Evolutionary conservation across 1,140 invertebrate species (phyloP).

Genomic region (Mamestra configurata): DNA sequence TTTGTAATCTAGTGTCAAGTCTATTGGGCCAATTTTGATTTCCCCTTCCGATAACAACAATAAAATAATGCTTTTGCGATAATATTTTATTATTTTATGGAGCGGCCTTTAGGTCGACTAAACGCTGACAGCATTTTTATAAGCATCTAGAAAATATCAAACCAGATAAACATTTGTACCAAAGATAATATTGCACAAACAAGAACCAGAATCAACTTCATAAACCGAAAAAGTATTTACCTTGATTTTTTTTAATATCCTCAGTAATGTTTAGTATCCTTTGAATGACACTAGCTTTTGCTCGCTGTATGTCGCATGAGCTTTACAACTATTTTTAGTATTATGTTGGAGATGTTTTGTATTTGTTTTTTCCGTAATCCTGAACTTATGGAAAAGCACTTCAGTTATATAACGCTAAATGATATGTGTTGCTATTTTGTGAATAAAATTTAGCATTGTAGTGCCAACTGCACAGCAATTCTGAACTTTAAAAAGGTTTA

Average conservation of each 20-base stretch:
- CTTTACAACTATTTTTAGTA: not conserved
- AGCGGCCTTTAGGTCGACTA: not conserved
- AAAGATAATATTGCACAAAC: not conserved
- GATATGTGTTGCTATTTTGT: too few species aligned
- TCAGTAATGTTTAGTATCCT: slow-evolving; percentile 6
- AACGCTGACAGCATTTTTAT: not conserved
- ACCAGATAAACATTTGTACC: not conserved
- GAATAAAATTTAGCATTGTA: too few species aligned
- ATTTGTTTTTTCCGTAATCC: too few species aligned
- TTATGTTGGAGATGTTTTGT: too few species aligned
- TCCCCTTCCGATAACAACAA: not conserved
- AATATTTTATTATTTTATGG: not conserved
- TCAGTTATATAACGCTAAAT: too few species aligned
- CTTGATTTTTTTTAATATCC: slow-evolving; percentile 36
- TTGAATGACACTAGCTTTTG: slow-evolving; percentile 19
- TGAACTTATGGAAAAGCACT: too few species aligned
- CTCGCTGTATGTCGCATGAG: not conserved
- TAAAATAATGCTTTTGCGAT: not conserved
- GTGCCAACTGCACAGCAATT: not conserved
- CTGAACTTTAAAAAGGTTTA: not conserved
- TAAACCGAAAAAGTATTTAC: slow-evolving; percentile 24
- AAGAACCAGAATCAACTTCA: not conserved
- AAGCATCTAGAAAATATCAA: too few species aligned
- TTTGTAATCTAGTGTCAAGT: slow-evolving; percentile 18
- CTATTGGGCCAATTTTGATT: not conserved